Base-by-base conservation (phyloP, 1,140 invertebrate species). In the Nasonia vitripennis region DNA sequence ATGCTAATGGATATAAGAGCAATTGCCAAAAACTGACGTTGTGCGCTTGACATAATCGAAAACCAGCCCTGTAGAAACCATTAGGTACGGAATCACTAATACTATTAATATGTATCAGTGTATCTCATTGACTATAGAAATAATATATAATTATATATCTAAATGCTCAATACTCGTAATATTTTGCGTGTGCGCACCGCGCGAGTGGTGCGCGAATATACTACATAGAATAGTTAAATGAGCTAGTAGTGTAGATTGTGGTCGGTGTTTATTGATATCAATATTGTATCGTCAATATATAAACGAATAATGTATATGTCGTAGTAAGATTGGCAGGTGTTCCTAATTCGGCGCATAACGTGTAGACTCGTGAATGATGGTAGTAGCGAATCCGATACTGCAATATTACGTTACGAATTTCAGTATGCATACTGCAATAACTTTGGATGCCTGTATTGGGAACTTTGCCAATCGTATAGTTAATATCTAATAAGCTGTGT, bases 171-270 rank as follows among this genome's bases (percentile, higher is more conserved):
- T 91, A 91, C 90, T 93, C 84, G 85, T 86, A 90, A 87, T 88
- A 90, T 90, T 91, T 71, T 91, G 91, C 90, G 92, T 92, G 90
- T 91, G 89, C 90, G 91, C 91, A 92, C 79, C 45, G 62, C 74
- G 41, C 67, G 23, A 78, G 71, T 51, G 79, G 79, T 77, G 79
- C 41, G 62, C 41, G 7, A 81, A 92, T 92, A 88, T 87, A 91
- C 55, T 89, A 89, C 45, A 70, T 93, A 93, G 92, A 90, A 92
- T 93, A 93, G 92, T 81, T 83, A 82, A 27, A 62, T 91, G 87
- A 93, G 88, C 90, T 89, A 91, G 92, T 93, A 93, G 93, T 90
- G 93, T 93, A 93, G 92, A 92, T 93, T 93, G 92, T 93, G 90
- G 89, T 93, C 92, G 89, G 92, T 93, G 92, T 93, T 92, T 91